Evolutionary conservation across 2,888 invertebrate genomes (phyloP).

Genomic region (Alviniconcha strummeri): DNA sequence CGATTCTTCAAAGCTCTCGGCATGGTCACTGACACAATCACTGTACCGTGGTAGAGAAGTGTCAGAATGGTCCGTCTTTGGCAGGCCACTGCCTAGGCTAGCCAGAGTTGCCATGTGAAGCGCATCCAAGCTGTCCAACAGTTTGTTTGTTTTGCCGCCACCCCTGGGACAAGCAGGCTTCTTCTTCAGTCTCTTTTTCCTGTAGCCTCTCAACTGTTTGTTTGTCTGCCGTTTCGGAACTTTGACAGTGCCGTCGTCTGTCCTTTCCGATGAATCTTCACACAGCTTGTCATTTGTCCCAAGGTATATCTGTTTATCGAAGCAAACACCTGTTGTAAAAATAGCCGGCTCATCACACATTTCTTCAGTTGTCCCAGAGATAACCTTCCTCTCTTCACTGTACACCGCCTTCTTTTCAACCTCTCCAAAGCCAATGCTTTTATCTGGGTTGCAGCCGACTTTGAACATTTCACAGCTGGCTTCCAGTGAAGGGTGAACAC

Average conservation of each 20-base stretch:
- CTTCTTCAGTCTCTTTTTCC: neutral
- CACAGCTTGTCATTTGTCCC: neutral
- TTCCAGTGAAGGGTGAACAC: too few relatives aligned
- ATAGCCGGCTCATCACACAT: too few relatives aligned
- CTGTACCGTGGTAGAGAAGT: conserved; percentile 22
- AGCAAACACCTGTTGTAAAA: too few relatives aligned
- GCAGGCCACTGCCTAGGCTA: conserved; percentile 53
- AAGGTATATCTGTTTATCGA: too few relatives aligned
- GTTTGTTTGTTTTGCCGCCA: conserved; percentile 43
- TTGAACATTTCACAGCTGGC: neutral
- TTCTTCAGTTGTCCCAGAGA: neutral
- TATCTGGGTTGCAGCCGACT: neutral
- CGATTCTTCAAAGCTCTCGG: conserved; percentile 54
- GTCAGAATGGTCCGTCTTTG: conserved; percentile 36
- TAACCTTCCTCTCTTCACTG: neutral
- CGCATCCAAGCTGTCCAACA: conserved; percentile 61
- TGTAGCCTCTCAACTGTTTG: neutral
- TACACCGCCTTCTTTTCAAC: neutral
- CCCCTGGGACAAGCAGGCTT: conserved; percentile 17
- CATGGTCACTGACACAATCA: conserved; percentile 26
- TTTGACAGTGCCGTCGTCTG: neutral
- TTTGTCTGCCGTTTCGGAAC: neutral
- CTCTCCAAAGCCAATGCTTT: neutral
- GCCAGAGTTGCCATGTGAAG: conserved; percentile 68
- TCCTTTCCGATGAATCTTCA: conserved; percentile 6